Percentiles rank a stretch among this genome's conserved stretches.
These are phyloP conservation scores for Procambarus clarkii DNA, from an alignment of 1,140 invertebrate species.

Conservation along the genomic window DNA sequence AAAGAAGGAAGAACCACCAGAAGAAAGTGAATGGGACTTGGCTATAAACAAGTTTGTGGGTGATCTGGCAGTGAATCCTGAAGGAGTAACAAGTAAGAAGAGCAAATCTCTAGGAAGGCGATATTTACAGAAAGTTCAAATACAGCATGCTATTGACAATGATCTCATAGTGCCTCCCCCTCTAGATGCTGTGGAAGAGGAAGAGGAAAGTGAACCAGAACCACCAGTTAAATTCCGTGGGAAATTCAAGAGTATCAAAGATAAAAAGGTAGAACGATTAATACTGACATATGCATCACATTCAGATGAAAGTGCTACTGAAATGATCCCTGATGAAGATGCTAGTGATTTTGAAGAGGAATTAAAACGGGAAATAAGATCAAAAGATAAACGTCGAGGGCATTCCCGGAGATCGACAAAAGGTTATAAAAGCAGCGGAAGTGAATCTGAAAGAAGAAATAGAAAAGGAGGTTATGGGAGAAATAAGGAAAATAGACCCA, in stretches of 20 bases:
- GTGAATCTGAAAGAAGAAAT: slow-evolving; percentile 26
- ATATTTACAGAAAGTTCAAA: slow-evolving; percentile 68
- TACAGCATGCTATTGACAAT: slow-evolving; percentile 71
- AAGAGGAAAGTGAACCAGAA: slow-evolving; percentile 71
- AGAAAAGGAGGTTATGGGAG: slow-evolving; percentile 29
- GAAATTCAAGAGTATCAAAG: slow-evolving; percentile 71
- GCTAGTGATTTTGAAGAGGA: slow-evolving; percentile 71
- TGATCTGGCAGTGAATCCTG: slow-evolving; percentile 63
- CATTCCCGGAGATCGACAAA: slow-evolving; percentile 14
- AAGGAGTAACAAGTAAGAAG: slow-evolving; percentile 68
- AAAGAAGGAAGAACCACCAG: slow-evolving; percentile 38
- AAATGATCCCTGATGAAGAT: slow-evolving; percentile 72
- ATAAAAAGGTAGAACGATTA: slow-evolving; percentile 68
- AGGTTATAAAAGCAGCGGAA: slow-evolving; percentile 48
- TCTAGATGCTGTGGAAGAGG: slow-evolving; percentile 46
- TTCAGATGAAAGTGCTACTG: slow-evolving; percentile 71
- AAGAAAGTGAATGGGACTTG: slow-evolving; percentile 62
- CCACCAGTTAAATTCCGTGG: slow-evolving; percentile 69
- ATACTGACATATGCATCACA: slow-evolving; percentile 72
- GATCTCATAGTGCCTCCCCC: slow-evolving; percentile 62
- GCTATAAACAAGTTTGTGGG: slow-evolving; percentile 64
- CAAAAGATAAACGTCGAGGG: slow-evolving; percentile 49
- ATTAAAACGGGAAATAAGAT: slow-evolving; percentile 66
- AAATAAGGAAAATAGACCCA: slow-evolving; percentile 64
- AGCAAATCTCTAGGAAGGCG: slow-evolving; percentile 62